Evolutionary conservation across 2,888 invertebrate genomes (phyloP).

Genomic region (Flexamia atlantica): DNA sequence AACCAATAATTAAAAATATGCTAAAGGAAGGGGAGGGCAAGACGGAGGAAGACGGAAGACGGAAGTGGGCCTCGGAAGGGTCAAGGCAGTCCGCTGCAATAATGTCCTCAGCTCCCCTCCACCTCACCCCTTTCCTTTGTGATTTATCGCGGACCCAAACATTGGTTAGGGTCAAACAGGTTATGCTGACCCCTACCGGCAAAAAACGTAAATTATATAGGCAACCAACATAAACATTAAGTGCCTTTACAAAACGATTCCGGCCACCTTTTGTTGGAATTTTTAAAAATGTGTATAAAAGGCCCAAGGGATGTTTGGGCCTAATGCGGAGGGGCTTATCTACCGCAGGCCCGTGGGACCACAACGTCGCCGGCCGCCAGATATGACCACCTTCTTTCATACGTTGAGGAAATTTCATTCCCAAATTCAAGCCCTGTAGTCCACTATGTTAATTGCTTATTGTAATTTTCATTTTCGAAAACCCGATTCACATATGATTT

Average conservation of each 20-base stretch:
- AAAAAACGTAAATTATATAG: constrained; percentile 69
- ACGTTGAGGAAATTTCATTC: too few species aligned
- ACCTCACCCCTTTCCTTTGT: constrained; percentile 40
- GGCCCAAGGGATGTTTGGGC: constrained; percentile 45
- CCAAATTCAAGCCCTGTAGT: too few species aligned
- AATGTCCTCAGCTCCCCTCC: constrained; percentile 40
- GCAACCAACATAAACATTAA: constrained; percentile 69
- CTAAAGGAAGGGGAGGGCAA: background rate
- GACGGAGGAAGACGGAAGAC: background rate
- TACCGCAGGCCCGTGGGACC: constrained; percentile 63
- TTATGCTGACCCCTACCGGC: constrained; percentile 50
- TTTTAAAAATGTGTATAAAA: constrained; percentile 58
- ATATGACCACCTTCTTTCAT: too few species aligned
- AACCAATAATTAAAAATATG: constrained; percentile 41
- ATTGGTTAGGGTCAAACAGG: constrained; percentile 58
- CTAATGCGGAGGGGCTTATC: constrained; percentile 65
- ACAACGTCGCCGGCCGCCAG: constrained; percentile 65
- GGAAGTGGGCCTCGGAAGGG: constrained; percentile 17
- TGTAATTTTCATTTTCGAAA: too few species aligned
- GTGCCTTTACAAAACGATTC: constrained; percentile 67
- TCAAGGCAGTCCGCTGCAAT: constrained; percentile 46
- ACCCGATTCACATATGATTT: too few species aligned
- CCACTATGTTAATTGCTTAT: too few species aligned
- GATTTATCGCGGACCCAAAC: constrained; percentile 56
- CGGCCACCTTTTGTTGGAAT: constrained; percentile 25